Evolutionary conservation across 1,140 invertebrate genomes (phyloP).

Genomic region (Drosophila sp.): DNA sequence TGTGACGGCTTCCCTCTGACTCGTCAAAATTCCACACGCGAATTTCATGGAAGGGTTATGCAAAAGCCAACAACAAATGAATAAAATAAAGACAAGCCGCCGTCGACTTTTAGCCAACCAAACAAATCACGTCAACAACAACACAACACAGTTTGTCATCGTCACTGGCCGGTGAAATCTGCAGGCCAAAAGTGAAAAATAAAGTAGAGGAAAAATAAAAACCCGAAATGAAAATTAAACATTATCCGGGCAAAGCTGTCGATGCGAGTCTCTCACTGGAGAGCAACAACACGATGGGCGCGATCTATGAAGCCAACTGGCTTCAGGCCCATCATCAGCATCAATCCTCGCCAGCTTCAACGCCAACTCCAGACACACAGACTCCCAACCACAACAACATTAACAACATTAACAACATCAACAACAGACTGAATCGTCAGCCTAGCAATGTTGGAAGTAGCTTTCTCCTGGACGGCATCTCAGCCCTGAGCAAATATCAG

Average conservation of each 20-base stretch:
- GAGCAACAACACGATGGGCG: slow-evolving; percentile 88
- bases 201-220: slow-evolving; percentile 30
- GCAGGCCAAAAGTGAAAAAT: slow-evolving; percentile 14
- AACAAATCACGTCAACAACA: slow-evolving; percentile 62
- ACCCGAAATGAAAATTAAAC: slow-evolving; percentile 90
- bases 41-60: slow-evolving; percentile 71
- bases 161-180: slow-evolving; percentile 65
- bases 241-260: slow-evolving; percentile 92
- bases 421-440: slow-evolving; percentile 48
- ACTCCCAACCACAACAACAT: slow-evolving; percentile 80
- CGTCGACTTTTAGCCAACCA: slow-evolving; percentile 35
- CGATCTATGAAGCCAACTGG: slow-evolving; percentile 94
- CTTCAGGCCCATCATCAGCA: slow-evolving; percentile 86
- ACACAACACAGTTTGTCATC: slow-evolving; percentile 18
- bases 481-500: slow-evolving; percentile 87
- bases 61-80: slow-evolving; percentile 54
- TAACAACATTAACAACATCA: background rate
- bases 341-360: slow-evolving; percentile 6
- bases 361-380: background rate
- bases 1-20: slow-evolving; percentile 45
- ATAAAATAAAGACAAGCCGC: slow-evolving; percentile 16
- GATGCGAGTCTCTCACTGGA: slow-evolving; percentile 87
- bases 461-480: slow-evolving; percentile 85
- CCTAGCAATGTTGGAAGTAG: slow-evolving; percentile 69
- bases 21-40: slow-evolving; percentile 76